Conservation (phyloP, 2,113 vertebrate species). For the Charadrius vociferus region DNA sequence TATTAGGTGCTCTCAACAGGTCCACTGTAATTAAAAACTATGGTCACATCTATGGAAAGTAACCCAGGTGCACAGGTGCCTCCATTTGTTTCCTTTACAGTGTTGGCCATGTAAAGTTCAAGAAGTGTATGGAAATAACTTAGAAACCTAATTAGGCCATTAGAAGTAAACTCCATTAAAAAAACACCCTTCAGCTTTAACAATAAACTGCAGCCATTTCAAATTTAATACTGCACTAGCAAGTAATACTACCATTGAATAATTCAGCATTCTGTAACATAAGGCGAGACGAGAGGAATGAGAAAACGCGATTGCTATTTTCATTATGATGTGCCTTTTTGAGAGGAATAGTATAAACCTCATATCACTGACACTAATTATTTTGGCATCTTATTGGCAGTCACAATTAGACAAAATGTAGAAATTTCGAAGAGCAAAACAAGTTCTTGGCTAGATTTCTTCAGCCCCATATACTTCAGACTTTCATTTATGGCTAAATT, state of each 20-base stretch:
- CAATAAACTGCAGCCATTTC: constrained; percentile 65
- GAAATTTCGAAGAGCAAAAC: constrained; percentile 54
- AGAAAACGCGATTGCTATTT: constrained; percentile 67
- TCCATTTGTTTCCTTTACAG: constrained; percentile 39
- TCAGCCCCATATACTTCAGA: constrained; percentile 45
- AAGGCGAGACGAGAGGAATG: constrained; percentile 38
- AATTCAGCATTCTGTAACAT: constrained; percentile 65
- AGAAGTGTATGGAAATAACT: constrained; percentile 58
- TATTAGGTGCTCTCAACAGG: constrained; percentile 54
- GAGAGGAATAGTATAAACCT: constrained; percentile 54
- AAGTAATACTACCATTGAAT: constrained; percentile 64
- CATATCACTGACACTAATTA: constrained; percentile 72
- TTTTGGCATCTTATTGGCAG: constrained; percentile 77
- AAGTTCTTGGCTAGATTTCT: constrained; percentile 72
- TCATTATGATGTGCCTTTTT: constrained; percentile 70
- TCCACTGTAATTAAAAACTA: constrained; percentile 67
- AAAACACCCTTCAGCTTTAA: constrained; percentile 57
- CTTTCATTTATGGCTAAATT: constrained; percentile 85
- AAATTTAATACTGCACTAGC: constrained; percentile 64
- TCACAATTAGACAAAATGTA: constrained; percentile 62
- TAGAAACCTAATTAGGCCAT: constrained; percentile 74
- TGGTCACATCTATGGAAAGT: constrained; percentile 46
- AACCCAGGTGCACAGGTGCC: constrained; percentile 22
- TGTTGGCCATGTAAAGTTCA: constrained; percentile 58
- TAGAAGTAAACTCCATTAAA: constrained; percentile 70